Evolutionary conservation across 2,888 invertebrate genomes (phyloP), one percentile per base, ranked within the genome.

Genomic region (Himalopsyche japonica): DNA sequence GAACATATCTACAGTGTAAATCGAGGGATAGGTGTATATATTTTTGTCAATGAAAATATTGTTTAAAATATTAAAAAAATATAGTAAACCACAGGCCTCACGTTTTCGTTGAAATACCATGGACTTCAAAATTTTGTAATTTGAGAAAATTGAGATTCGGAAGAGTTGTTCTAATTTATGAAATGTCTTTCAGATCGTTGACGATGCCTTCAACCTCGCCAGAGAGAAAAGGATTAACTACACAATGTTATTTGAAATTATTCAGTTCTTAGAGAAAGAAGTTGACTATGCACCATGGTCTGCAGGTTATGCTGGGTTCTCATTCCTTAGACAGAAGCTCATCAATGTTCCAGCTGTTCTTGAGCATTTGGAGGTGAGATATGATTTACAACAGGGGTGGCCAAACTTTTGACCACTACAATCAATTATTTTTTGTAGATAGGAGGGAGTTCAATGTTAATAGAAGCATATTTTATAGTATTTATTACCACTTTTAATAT

Each of bases 121-220:
- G 0, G 8, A 43, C 2, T 24, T 7, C 32, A 32, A 32, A 3
- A 32, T 32, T 37, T 10, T 10, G 37, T 8, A 37, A 37, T 37
- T 37, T 37, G 0, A 10, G 8, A 37, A 37, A 10, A 37, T 37
- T 10, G 8, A 37, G 8, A 7, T 37, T 37, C 70, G 57, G 8
- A n/a, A n/a, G n/a, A n/a, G n/a, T n/a, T 18, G 4, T 24, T 32
- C 1, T 64, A 70, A 32, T 81, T 3, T n/a, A 3, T 2, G 47
- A 1, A 2, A 24, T 78, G 18, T 37, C 8, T 82, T 84, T 48
- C 87, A 93, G 92, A 92, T 95, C 32, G 93, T 98, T 15, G 96
- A 98, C 88, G 98, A 98, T 89, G 92, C 95, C 1, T 92, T 96
- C 87, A 95, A 95, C 89, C 92, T 96, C 83, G 96, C 96, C n/a